Evolutionary conservation across 1,140 invertebrate species (phyloP), one percentile per base, ranked within the genome.

Genomic region (Cepaea nemoralis): DNA sequence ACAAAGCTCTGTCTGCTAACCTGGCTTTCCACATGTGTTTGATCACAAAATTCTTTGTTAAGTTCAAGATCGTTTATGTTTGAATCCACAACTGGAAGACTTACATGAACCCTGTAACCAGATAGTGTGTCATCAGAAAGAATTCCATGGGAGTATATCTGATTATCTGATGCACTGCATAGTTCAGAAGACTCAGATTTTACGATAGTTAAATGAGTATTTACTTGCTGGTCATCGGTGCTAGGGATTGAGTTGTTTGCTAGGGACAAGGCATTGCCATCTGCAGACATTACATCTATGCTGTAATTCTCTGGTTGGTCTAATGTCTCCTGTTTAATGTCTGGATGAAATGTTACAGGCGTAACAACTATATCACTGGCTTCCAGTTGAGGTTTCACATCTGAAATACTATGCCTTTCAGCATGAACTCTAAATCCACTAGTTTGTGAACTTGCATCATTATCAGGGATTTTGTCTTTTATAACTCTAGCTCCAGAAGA

Each of bases 401-500:
- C 27, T 63, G 59, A 31, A 63, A 31, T 5, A 63, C 59, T 63
- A 10, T 31, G 10, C 27, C 33, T 31, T 6, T 10, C 10, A 6
- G 59, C 59, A 31, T 27, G 16, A 14, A 16, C 33, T 63, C 12
- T 63, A 10, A 27, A 63, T 63, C 33, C 59, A 6, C 16, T 63
- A 16, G 19, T 27, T 31, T 16, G 27, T 31, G n/a, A 31, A 31
- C 33, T 31, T 27, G 27, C 16, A 27, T 31, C 59, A 70, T 40
- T 70, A 6, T 70, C 69, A 6, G 1, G 40, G 27, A 24, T 24
- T 39, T 40, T 42, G n/a, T 70, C 69, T 40, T 70, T 70, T 70
- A 70, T 70, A 40, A 70, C 24, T 70, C 69, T 39, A 50, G 71
- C 75, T 45, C 69, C 37, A 37, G 48, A 55, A 39, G 55, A 77